phyloP scores from a whole-genome alignment of 2,797 vertebrate genomes.

The Anas bahamensis region DNA sequence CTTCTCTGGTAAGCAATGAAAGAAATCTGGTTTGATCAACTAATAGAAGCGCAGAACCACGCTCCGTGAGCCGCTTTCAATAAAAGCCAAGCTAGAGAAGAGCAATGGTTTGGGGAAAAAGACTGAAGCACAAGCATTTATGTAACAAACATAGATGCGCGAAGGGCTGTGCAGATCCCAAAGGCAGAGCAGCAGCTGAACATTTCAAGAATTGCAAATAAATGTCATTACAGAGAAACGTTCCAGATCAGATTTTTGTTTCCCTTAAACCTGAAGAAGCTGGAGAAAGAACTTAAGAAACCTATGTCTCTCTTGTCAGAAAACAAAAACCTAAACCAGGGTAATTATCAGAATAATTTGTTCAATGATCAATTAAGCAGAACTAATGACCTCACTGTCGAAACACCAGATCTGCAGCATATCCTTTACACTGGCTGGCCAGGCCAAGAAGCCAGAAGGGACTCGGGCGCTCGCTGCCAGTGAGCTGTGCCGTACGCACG shows the following conservation, averaged over 20 bases:
- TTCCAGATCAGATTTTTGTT: background rate
- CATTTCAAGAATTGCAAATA: background rate
- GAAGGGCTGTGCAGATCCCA: background rate
- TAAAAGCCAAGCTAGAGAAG: background rate
- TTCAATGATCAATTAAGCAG: background rate
- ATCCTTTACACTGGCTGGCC: background rate
- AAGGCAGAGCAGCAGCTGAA: background rate
- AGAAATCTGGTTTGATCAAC: background rate
- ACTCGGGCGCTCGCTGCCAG: background rate
- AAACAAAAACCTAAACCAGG: background rate
- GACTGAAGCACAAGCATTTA: background rate
- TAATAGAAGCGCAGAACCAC: background rate
- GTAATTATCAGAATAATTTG: background rate
- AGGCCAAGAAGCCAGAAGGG: background rate
- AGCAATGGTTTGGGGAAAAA: background rate
- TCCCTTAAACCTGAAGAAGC: background rate
- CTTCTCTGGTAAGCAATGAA: background rate
- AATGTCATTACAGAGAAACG: background rate
- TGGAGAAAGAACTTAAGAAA: background rate
- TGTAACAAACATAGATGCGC: background rate
- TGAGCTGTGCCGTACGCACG: rapidly evolving
- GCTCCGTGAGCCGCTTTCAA: background rate
- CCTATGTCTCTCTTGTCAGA: background rate
- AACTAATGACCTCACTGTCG: background rate
- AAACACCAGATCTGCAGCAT: background rate